phyloP scores from a whole-genome alignment of 2,113 vertebrate genomes.

The Pimephales promelas region DNA sequence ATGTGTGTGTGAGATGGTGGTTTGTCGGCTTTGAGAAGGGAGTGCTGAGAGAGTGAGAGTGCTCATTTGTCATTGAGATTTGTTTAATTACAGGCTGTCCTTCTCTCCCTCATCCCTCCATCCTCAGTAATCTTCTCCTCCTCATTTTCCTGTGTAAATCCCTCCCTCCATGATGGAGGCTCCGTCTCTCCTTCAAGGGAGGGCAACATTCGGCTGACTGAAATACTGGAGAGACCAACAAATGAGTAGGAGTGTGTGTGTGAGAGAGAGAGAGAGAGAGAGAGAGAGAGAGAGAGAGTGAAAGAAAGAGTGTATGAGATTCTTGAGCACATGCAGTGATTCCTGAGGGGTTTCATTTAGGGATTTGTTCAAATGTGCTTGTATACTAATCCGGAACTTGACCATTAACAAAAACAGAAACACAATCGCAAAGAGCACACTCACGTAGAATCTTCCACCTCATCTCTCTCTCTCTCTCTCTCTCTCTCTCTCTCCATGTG shows the following conservation, averaged over 20 bases:
- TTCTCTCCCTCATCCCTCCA: slow-evolving; percentile 18
- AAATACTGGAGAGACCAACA: background rate
- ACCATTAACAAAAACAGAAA: slow-evolving; percentile 33
- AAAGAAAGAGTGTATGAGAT: background rate
- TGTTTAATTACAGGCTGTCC: slow-evolving; percentile 41
- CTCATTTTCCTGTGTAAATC: slow-evolving; percentile 28
- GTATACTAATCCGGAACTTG: background rate
- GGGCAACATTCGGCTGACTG: background rate
- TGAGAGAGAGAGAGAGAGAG: background rate
- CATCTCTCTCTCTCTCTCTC: background rate
- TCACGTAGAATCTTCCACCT: background rate
- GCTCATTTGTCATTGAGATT: slow-evolving; percentile 43
- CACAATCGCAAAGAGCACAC: slow-evolving; percentile 11
- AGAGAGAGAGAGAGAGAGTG: too few species aligned
- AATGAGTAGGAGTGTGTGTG: slow-evolving; percentile 8
- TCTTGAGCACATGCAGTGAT: slow-evolving; percentile 11
- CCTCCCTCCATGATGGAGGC: slow-evolving; percentile 9
- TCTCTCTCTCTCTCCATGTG: background rate
- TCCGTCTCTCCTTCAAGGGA: background rate
- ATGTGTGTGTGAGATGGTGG: slow-evolving; percentile 25
- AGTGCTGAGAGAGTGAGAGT: slow-evolving; percentile 38
- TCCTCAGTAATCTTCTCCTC: slow-evolving; percentile 18
- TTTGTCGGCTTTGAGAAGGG: slow-evolving; percentile 27
- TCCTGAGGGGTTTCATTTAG: background rate
- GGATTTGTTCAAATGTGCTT: background rate